These are phyloP conservation scores for Entomobrya proxima DNA, from an alignment of 2,888 invertebrate species.

Conservation along the genomic window DNA sequence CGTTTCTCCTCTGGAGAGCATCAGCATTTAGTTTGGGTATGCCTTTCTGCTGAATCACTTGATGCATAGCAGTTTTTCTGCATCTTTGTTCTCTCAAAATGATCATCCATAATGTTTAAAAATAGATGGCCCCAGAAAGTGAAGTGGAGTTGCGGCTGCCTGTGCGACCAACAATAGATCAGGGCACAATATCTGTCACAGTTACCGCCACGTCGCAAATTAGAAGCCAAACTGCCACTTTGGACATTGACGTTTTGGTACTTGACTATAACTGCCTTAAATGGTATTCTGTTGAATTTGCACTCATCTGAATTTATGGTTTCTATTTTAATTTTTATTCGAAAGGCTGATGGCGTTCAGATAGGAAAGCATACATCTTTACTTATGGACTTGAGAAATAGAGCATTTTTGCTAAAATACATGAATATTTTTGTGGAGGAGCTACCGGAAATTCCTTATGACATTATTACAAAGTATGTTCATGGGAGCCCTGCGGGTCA, in stretches of 20 bases:
- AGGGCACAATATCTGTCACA: slow-evolving; percentile 78
- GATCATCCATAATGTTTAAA: too few species aligned
- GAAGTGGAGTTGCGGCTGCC: slow-evolving; percentile 79
- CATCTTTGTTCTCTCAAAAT: slow-evolving; percentile 50
- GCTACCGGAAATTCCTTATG: slow-evolving; percentile 79
- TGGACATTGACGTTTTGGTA: slow-evolving; percentile 77
- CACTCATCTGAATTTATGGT: background rate
- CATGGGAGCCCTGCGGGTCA: slow-evolving; percentile 79
- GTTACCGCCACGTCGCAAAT: slow-evolving; percentile 80
- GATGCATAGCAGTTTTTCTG: background rate
- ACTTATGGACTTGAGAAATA: slow-evolving; percentile 79
- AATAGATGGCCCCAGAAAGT: slow-evolving; percentile 76
- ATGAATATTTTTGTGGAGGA: slow-evolving; percentile 80
- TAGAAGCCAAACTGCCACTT: slow-evolving; percentile 76
- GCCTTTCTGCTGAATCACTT: background rate
- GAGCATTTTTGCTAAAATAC: slow-evolving; percentile 79
- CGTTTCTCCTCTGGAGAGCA: slow-evolving; percentile 79
- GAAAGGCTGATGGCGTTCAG: slow-evolving; percentile 79
- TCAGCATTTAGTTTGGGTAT: slow-evolving; percentile 79
- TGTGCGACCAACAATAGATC: slow-evolving; percentile 78
- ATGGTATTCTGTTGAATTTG: too few species aligned
- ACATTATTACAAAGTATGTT: slow-evolving; percentile 79
- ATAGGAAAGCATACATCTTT: slow-evolving; percentile 80
- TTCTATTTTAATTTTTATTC: too few species aligned
- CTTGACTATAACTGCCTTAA: slow-evolving; percentile 39